These are phyloP conservation scores for Naso thynnoides DNA, from an alignment of 2,797 vertebrate species.

Conservation along the genomic window DNA sequence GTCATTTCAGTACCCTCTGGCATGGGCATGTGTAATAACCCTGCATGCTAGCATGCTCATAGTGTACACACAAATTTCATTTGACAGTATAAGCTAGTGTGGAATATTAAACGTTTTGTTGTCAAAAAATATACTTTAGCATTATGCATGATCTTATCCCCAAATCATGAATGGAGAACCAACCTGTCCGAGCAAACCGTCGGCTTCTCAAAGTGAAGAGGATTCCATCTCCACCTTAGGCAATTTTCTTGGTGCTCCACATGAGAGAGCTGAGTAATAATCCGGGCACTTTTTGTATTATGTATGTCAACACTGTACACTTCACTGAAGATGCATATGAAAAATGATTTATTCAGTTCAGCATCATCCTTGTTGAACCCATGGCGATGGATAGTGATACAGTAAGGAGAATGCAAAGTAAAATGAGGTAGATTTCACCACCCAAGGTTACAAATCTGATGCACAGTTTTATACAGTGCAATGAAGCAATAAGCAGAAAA, in stretches of 20 bases:
- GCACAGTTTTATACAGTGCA: conserved; percentile 26
- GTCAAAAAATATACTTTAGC: conserved; percentile 20
- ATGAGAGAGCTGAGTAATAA: conserved; percentile 56
- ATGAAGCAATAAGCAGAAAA: conserved; percentile 26
- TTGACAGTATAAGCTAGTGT: neutral
- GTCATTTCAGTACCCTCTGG: neutral
- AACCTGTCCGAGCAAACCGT: conserved; percentile 34
- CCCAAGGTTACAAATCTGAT: conserved; percentile 49
- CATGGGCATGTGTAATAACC: neutral
- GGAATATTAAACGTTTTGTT: neutral
- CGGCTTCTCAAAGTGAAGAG: conserved; percentile 16
- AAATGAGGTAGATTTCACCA: conserved; percentile 39
- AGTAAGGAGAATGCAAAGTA: conserved; percentile 19
- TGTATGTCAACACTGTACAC: conserved; percentile 55
- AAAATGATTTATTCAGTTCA: conserved; percentile 68
- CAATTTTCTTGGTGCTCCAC: conserved; percentile 45
- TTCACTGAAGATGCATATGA: conserved; percentile 52
- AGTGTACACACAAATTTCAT: neutral
- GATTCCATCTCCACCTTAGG: conserved; percentile 30
- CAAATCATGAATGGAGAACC: conserved; percentile 31
- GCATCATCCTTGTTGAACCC: conserved; percentile 48
- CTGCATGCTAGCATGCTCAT: neutral
- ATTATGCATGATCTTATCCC: conserved; percentile 18
- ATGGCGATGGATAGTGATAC: conserved; percentile 35
- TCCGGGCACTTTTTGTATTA: conserved; percentile 36